These are phyloP conservation scores for Melinaea menophilus DNA, from an alignment of 2,888 invertebrate genomes.

Conservation along the genomic window DNA sequence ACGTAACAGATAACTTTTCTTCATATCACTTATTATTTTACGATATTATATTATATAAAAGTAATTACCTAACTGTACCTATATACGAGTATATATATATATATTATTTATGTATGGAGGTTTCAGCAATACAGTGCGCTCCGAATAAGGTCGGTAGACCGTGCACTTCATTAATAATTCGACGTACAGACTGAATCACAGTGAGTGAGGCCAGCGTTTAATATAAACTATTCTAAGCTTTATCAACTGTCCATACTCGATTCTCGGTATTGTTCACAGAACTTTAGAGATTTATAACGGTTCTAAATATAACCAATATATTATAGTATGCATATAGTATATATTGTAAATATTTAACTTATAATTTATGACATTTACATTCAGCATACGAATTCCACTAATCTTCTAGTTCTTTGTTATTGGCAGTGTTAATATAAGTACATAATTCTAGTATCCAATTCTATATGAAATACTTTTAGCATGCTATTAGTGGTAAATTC, in stretches of 20 bases:
- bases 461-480: no score
- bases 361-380: no score
- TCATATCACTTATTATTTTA: no score
- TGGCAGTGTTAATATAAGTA: no score
- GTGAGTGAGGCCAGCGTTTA: constrained; percentile 26
- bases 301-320: neutral
- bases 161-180: constrained; percentile 48
- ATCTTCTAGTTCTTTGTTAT: no score
- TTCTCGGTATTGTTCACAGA: neutral
- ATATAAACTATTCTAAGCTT: constrained; percentile 17
- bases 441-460: no score
- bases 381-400: no score
- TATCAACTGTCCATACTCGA: constrained; percentile 5
- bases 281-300: neutral
- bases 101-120: constrained; percentile 2
- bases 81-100: no score
- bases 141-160: constrained; percentile 34
- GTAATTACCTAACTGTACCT: no score
- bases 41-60: no score
- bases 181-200: constrained; percentile 39
- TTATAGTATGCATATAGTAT: neutral
- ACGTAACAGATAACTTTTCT: neutral
- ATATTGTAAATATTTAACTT: neutral
- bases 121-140: constrained; percentile 18
- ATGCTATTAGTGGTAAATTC: no score